Percentiles rank a stretch among this genome's conserved stretches.
Conservation (phyloP, 2,113 vertebrate genomes). For the Siphamia tubifer region DNA sequence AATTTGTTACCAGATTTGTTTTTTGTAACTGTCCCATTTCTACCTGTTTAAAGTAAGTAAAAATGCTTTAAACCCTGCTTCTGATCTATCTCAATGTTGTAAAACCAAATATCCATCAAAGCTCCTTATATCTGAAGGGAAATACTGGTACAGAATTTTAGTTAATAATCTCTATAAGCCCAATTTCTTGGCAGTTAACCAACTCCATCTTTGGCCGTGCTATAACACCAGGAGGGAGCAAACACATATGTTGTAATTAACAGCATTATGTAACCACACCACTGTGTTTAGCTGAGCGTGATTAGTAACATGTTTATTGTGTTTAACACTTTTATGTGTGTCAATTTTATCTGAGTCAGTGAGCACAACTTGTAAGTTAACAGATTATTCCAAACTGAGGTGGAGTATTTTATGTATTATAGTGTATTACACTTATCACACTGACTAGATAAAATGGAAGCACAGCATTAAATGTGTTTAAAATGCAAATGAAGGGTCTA, state of each 20-base stretch:
- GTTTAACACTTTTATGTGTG: conserved; percentile 11
- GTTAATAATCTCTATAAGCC: conserved; percentile 39
- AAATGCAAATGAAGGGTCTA: background rate
- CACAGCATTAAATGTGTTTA: background rate
- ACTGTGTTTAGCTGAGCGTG: conserved; percentile 15
- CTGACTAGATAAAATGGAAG: background rate
- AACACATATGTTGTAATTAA: conserved; percentile 35
- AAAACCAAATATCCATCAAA: conserved; percentile 23
- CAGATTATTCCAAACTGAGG: background rate
- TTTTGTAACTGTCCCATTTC: conserved; percentile 7
- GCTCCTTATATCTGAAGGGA: conserved; percentile 24
- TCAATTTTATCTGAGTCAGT: background rate
- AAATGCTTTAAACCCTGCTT: background rate
- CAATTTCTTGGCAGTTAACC: conserved; percentile 26
- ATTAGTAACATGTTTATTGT: conserved; percentile 22
- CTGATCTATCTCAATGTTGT: background rate
- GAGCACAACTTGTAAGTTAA: background rate
- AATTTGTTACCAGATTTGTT: conserved; percentile 8
- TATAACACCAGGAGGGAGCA: background rate
- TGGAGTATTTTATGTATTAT: background rate
- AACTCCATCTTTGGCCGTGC: conserved; percentile 7
- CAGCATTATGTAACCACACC: conserved; percentile 34
- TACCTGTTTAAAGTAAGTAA: background rate
- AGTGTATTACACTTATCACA: background rate
- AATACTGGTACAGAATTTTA: conserved; percentile 27